Base-by-base conservation (phyloP, 2,888 invertebrate species). In the Congeria kusceri region DNA sequence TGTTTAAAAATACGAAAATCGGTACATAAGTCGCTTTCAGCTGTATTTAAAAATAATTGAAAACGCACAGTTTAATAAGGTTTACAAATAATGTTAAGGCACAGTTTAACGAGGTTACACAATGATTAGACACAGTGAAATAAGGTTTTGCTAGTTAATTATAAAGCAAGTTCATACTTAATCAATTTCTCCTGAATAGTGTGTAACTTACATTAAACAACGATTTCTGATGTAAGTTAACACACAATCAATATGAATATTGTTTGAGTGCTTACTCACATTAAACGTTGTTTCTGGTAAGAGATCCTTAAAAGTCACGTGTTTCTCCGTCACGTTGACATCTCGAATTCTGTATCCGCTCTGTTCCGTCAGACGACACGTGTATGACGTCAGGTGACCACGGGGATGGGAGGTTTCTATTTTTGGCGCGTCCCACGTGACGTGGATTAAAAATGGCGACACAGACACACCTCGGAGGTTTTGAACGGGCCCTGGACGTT, bases 371-470 rank as follows among this genome's bases (percentile, higher is more conserved):
- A 80, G 25, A 39, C 15, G 64, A 25, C 29, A 88, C 77, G 39
- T 85, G 82, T 86, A 88, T 18, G 73, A 68, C 13, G 74, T 81
- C 29, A 85, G 83, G 9, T 64, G 73, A 57, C 83, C 83, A 53
- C 70, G 49, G 7, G 39, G 46, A 27, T 44, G 53, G 39, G 13
- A 1, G 20, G 49, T n/a, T 4, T 32, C 28, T 20, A 44, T 20
- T 13, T 62, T 57, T 5, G 86, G 86, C 47, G 78, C 47, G 7
- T 69, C 28, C 88, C 88, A 88, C 13, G 74, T 77, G 1, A 86
- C 80, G n/a, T 75, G 69, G 46, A 86, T 84, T 39, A 85, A 81
- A n/a, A 84, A 85, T 62, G 86, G 79, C 0, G 88, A 86, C 20
- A 80, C 58, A 1, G 83, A 53, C 0, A 29, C 46, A 15, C 83